These are phyloP conservation scores for Gryllus bimaculatus DNA, from an alignment of 1,140 invertebrate genomes.

Conservation along the genomic window DNA sequence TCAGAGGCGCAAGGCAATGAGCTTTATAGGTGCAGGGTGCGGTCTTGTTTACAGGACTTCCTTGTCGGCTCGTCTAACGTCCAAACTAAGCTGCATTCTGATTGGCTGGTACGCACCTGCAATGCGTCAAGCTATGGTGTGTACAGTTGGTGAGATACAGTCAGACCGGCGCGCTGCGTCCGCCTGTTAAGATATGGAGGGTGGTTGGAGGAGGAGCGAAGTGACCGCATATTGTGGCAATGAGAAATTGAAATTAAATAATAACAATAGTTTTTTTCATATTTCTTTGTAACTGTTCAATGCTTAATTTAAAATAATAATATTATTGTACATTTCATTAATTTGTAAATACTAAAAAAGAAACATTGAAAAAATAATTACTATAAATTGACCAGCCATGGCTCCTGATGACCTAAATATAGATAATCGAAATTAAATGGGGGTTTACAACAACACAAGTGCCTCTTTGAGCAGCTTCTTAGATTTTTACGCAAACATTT, in stretches of 20 bases:
- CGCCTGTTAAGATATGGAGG: slow-evolving; percentile 15
- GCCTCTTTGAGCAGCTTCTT: too few relatives aligned
- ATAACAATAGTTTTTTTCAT: not conserved
- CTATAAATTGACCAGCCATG: too few relatives aligned
- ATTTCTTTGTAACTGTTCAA: not conserved
- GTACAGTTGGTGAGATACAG: slow-evolving; percentile 17
- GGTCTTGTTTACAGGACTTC: slow-evolving; percentile 51
- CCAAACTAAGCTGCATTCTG: slow-evolving; percentile 31
- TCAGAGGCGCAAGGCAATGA: slow-evolving; percentile 27
- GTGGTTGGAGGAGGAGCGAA: not conserved
- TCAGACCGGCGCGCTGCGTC: slow-evolving; percentile 20
- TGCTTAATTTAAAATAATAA: not conserved
- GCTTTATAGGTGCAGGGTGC: slow-evolving; percentile 51
- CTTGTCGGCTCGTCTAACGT: slow-evolving; percentile 28
- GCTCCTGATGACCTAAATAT: too few relatives aligned
- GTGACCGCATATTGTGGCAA: not conserved
- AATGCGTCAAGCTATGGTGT: slow-evolving; percentile 58
- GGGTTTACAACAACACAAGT: too few relatives aligned
- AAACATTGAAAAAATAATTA: not conserved
- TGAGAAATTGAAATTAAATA: not conserved
- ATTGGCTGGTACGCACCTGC: slow-evolving; percentile 69
- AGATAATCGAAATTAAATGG: too few relatives aligned
- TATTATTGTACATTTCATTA: too few relatives aligned
- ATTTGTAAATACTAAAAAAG: not conserved
- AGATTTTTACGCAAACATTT: too few relatives aligned